Evolutionary conservation across 1,140 invertebrate genomes (phyloP).

Genomic region (Rhizoglyphus robini): DNA sequence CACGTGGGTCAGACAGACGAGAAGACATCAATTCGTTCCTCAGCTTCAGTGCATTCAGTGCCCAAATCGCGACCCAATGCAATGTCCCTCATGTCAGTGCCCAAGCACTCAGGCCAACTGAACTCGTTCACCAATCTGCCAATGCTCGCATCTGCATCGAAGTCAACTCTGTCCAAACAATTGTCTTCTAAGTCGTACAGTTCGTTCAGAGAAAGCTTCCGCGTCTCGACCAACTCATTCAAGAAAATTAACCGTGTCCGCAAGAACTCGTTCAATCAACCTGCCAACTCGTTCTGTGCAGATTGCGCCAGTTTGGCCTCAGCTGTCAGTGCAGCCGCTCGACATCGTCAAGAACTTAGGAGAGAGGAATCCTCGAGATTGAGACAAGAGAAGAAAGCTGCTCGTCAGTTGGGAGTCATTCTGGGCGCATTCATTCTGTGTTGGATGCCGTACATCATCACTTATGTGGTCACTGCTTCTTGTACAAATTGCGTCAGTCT

Average conservation of each 20-base stretch:
- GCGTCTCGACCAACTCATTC: neutral
- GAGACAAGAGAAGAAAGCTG: conserved; percentile 47
- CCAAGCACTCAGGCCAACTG: neutral
- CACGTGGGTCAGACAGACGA: neutral
- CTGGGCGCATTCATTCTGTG: conserved; percentile 50
- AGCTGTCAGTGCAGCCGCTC: neutral
- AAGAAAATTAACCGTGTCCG: neutral
- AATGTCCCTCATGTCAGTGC: too few relatives aligned
- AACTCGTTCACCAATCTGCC: neutral
- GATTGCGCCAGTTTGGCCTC: conserved; percentile 6
- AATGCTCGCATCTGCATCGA: too few relatives aligned
- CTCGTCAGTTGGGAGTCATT: conserved; percentile 48
- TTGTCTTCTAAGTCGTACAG: neutral
- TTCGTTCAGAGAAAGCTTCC: neutral
- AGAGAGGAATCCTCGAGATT: conserved; percentile 27
- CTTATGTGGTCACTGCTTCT: conserved; percentile 48
- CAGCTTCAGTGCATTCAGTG: neutral
- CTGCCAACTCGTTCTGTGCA: conserved; percentile 7
- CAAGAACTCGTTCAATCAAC: neutral
- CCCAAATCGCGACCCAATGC: neutral
- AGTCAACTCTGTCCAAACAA: too few relatives aligned
- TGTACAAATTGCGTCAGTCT: conserved; percentile 39
- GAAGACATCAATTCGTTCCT: too few relatives aligned
- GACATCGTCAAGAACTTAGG: conserved; percentile 14
- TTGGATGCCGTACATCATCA: conserved; percentile 49